Evolutionary conservation across 2,113 vertebrate species (phyloP), one percentile per base, ranked within the genome.

Genomic region (Pogona vitticeps): DNA sequence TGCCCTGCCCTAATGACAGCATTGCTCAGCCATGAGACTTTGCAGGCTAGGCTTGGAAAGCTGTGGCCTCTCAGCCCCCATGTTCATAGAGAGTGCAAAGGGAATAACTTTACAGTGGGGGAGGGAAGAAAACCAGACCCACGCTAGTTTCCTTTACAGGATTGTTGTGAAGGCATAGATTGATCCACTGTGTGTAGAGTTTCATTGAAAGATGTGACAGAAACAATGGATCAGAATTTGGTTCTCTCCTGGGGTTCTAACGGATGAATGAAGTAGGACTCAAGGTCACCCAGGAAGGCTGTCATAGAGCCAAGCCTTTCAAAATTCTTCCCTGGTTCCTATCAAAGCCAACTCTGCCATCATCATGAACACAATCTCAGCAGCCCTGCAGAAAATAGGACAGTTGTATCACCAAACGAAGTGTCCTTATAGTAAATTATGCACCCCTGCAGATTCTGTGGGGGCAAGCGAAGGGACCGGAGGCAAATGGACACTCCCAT

Each of bases 261-360:
- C 1, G 17, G 46, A 36, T 73, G 40, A 61, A 59, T 56, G 33
- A 61, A 21, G 31, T 28, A 31, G 33, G 33, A 52, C 10, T 86
- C 85, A 80, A 65, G 67, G 78, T 81, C 70, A 73, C 42, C 56
- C 28, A 33, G 26, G 33, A 3, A 63, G 31, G 58, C 70, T 63
- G 68, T 33, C n/a, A 31, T 40, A 28, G 68, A 73, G 77, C 85
- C 76, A 72, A 75, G 20, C 78, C 31, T 75, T 86, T 65, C 52
- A 81, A 86, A 80, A 65, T 63, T 81, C 21, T 65, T 65, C 42
- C 59, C 85, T 65, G 36, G 38, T 75, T 78, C 15, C n/a, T 75
- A 77, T 86, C 68, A 75, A 68, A 86, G 68, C 28, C 14, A 63
- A 56, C 38, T 80, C 68, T 80, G 40, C 58, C 68, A 28, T 36